A percentile compares a stretch with the other conserved stretches of the same genome.
phyloP scores from a whole-genome alignment of 2,113 vertebrate species.

The Oreochromis spilurus region DNA sequence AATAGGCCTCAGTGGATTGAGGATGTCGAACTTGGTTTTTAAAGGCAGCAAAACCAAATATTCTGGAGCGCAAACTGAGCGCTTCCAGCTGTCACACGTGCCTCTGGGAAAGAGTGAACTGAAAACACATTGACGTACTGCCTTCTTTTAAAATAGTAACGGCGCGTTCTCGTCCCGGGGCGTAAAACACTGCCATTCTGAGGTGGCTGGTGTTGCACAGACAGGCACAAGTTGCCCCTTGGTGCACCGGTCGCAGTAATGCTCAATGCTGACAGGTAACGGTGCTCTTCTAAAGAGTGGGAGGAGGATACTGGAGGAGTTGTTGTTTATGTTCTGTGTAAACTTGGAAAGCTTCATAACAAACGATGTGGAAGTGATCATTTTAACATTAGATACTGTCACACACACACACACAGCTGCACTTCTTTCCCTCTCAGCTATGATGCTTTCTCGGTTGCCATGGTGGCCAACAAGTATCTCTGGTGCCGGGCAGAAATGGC shows the following conservation, averaged over 20 bases:
- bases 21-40: not conserved
- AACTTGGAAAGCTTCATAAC: not conserved
- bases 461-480: slow-evolving; percentile 35
- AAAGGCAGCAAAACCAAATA: not conserved
- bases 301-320: not conserved
- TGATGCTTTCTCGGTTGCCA: slow-evolving; percentile 52
- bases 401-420: not conserved
- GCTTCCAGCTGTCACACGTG: not conserved
- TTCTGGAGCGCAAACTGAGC: not conserved
- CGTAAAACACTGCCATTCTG: accelerated
- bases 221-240: not conserved
- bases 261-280: not conserved
- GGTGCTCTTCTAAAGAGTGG: not conserved
- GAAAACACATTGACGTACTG: not conserved
- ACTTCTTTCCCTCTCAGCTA: not conserved
- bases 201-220: not conserved
- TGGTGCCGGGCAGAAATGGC: slow-evolving; percentile 41
- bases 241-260: too few species aligned
- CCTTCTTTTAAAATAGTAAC: not conserved
- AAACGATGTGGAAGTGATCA: not conserved
- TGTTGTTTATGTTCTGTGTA: not conserved
- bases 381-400: not conserved
- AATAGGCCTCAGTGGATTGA: not conserved
- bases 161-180: not conserved
- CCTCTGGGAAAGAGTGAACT: too few species aligned